Base-by-base conservation (phyloP, 2,797 vertebrate genomes). In the Otolemur crassicaudatus region DNA sequence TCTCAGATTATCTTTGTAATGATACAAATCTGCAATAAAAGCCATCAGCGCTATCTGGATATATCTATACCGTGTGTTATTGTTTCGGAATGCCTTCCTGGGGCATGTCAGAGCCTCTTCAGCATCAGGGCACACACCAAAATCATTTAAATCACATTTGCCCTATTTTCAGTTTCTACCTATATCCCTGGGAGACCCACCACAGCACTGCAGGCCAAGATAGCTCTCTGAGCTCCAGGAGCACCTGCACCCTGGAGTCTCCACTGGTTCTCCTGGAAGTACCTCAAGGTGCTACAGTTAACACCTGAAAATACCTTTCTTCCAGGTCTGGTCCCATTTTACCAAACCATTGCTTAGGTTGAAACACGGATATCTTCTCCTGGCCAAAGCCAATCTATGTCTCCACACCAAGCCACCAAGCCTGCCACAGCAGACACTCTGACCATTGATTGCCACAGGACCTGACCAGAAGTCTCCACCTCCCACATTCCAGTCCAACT, bases 11-110 rank as follows among this genome's bases (percentile, higher is more conserved):
- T 87, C 94, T 96, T 97, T 98, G 98, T 98, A 98, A 98, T 97
- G 96, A 69, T 97, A 96, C 96, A 98, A 97, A 97, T 91, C 94
- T 97, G 98, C 98, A 99, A 98, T 99, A 99, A 99, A 98, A 98
- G 97, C 97, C 97, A 95, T 81, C 77, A 93, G 96, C 96, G 94
- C 94, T 98, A 97, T 96, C 93, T 97, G 98, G 96, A 97, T 82
- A 94, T 37, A 60, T 87, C 92, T 67, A 56, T 19, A 86, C 87
- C 1, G 11, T 79, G 83, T 1, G 1, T 82, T 72, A 65, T 13
- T 91, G 34, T 76, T 94, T 93, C 40, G 25, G 60, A 77, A 63
- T 23, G 40, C 43, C 76, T 94, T 91, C 65, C 63, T 25, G 49
- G 79, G 76, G 9, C 0, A 1, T 58, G 40, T 23, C 65, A 77